Percentiles rank a stretch among this genome's conserved stretches.
phyloP scores from a whole-genome alignment of 1,140 invertebrate species.

The Schlechtendalia chinensis region DNA sequence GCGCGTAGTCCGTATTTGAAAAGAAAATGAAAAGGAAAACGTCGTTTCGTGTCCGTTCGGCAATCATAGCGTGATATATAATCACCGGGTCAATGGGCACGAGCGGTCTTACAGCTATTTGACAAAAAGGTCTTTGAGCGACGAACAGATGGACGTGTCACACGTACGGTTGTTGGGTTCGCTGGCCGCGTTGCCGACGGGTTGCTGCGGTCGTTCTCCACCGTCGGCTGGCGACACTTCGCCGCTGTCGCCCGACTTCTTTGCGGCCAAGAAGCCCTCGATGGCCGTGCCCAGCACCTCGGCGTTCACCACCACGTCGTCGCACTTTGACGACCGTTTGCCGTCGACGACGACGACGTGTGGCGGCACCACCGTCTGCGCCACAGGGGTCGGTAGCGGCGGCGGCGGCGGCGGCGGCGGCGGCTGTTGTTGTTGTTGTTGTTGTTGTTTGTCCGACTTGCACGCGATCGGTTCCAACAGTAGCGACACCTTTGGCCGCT shows the following conservation, averaged over 20 bases:
- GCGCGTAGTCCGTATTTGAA: too few relatives aligned
- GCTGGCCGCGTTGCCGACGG: conserved; percentile 55
- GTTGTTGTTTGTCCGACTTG: conserved; percentile 18
- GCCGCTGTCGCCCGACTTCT: conserved; percentile 53
- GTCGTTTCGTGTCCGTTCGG: too few relatives aligned
- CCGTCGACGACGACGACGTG: conserved; percentile 52
- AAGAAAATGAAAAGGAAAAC: too few relatives aligned
- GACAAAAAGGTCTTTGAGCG: conserved; percentile 78
- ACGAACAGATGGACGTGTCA: conserved; percentile 73
- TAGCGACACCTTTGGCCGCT: conserved; percentile 50
- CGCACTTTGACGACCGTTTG: background rate
- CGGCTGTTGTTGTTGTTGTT: background rate
- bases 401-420: conserved; percentile 52
- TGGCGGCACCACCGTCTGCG: too few relatives aligned
- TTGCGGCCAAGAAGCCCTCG: conserved; percentile 69
- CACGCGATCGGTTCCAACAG: background rate
- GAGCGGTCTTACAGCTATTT: conserved; percentile 59
- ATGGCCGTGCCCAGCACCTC: conserved; percentile 76
- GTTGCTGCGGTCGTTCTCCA: conserved; percentile 58
- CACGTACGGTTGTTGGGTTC: conserved; percentile 70
- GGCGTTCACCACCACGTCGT: conserved; percentile 64
- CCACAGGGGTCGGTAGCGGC: conserved; percentile 56
- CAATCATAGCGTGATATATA: too few relatives aligned
- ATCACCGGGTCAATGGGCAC: background rate
- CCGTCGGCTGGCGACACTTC: conserved; percentile 55